Conservation (phyloP, 2,113 vertebrate species). For the Oplegnathus fasciatus region DNA sequence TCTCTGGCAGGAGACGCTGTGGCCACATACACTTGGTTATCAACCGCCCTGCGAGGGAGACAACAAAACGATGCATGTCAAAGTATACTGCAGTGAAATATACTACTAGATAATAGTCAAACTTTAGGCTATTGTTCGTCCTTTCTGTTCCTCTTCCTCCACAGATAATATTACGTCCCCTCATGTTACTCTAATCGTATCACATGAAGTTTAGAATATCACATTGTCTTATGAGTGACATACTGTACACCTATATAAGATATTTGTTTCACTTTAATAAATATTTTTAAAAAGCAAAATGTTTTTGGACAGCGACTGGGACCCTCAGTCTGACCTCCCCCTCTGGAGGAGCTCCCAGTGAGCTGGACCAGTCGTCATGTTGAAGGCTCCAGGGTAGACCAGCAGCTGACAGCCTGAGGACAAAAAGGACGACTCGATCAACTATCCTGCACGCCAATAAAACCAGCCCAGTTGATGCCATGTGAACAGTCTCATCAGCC, state of each 20-base stretch:
- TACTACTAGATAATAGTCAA: background rate
- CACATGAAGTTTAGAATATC: background rate
- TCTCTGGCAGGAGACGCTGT: constrained; percentile 94
- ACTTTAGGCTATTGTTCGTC: background rate
- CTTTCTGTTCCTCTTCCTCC: background rate
- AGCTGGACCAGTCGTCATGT: constrained; percentile 96
- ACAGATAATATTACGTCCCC: background rate
- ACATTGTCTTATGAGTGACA: background rate
- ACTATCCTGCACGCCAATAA: too few species aligned
- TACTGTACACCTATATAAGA: too few species aligned
- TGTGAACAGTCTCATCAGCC: rapidly evolving
- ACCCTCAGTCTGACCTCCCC: constrained; percentile 86
- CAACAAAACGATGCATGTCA: background rate
- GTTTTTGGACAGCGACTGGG: background rate
- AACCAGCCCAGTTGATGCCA: background rate
- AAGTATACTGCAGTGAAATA: background rate
- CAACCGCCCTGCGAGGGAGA: constrained; percentile 87
- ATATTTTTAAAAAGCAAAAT: background rate
- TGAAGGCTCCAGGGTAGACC: constrained; percentile 97
- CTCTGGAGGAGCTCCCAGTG: constrained; percentile 98
- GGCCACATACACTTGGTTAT: constrained; percentile 95
- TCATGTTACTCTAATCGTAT: background rate
- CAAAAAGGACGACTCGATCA: background rate
- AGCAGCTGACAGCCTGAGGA: constrained; percentile 92
- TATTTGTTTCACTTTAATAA: background rate